Conservation (phyloP, 2,113 vertebrate species). For the Thermophis baileyi region DNA sequence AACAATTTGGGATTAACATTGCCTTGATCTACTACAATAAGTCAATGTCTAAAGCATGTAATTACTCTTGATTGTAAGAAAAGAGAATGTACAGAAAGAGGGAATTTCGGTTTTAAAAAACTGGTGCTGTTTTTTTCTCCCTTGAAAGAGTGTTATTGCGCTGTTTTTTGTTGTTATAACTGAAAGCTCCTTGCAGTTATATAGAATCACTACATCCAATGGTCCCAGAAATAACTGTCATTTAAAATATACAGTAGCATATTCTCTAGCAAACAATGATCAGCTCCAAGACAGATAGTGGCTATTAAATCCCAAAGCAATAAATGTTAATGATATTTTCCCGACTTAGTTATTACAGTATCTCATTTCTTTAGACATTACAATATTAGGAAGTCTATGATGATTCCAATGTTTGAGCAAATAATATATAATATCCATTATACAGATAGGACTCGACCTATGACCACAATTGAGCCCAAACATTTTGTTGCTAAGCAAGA, state of each 20-base stretch:
- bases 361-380: slow-evolving; percentile 30
- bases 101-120: background rate
- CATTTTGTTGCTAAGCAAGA: no score
- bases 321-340: slow-evolving; percentile 20
- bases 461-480: no score
- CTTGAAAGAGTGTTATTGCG: background rate
- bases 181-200: background rate
- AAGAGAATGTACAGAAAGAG: background rate
- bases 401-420: background rate
- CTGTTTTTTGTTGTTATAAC: background rate
- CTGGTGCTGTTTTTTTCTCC: background rate
- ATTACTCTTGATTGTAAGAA: background rate
- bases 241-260: background rate
- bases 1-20: background rate
- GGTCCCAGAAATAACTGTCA: background rate
- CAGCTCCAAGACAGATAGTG: slow-evolving; percentile 2
- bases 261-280: background rate
- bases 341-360: background rate
- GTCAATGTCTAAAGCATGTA: background rate
- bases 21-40: background rate
- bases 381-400: background rate
- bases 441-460: no score
- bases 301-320: rapidly evolving
- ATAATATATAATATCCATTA: background rate
- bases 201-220: background rate